Evolutionary conservation across 2,888 invertebrate species (phyloP), one percentile per base, ranked within the genome.

Genomic region (Meghimatium bilineatum): DNA sequence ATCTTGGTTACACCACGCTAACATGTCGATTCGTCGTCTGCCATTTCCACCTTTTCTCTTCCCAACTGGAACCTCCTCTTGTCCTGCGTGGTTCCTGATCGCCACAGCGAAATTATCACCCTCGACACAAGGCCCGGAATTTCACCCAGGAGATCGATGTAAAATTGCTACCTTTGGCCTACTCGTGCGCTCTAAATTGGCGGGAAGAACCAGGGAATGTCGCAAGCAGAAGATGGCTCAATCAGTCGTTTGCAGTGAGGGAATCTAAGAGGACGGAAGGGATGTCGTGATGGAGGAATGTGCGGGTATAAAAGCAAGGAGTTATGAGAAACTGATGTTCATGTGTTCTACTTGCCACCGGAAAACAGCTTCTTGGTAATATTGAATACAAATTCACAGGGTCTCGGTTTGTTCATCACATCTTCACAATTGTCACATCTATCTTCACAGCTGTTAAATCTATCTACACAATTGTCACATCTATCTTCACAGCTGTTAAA

Each of bases 141-240:
- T 38, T 23, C 34, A 49, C 66, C 38, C 1, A 23, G 60, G 36
- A 38, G 81, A 82, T 82, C 81, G 81, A 82, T 82, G 66, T 14
- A 32, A 75, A 75, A 82, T 82, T 82, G 81, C 74, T 82, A 82
- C 81, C 74, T 82, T 75, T 32, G 12, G 17, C 17, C 69, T 32
- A 36, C 74, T 49, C 74, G 66, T 74, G 81, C 66, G 75, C 63
- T 38, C 66, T 49, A 81, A 74, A 75, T 66, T 74, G 81, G 63
- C 81, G 49, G 66, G 74, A 49, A 74, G 66, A 36, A 66, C 36
- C 44, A 2, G 52, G 23, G 44, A 34, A 69, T 49, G 67, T 69
- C 69, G 67, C 29, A 34, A 44, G 67, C 38, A 49, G 76, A 44
- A 66, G 75, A 67, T 63, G 69, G 26, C 56, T 74, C 72, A 12